A percentile compares a stretch with the other conserved stretches of the same genome.
These are phyloP conservation scores for Alectura lathami DNA, from an alignment of 2,113 vertebrate genomes.

Conservation along the genomic window DNA sequence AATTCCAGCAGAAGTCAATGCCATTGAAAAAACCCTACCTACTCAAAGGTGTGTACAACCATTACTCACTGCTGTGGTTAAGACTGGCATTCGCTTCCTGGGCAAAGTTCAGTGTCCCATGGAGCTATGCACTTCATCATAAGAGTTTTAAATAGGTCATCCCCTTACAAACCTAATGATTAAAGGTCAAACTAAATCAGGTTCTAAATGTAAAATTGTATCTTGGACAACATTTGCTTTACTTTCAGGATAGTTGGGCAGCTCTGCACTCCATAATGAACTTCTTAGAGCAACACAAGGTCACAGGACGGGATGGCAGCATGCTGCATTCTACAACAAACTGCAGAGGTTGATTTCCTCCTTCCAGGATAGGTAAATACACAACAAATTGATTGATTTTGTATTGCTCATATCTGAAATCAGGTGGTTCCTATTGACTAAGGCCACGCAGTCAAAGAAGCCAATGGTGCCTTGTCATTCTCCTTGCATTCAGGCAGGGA, in stretches of 20 bases:
- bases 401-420: not conserved
- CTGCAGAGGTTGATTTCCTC: not conserved
- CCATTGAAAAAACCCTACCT: not conserved
- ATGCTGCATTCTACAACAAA: not conserved
- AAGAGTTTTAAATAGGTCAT: conserved; percentile 64
- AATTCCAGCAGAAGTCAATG: conserved; percentile 38
- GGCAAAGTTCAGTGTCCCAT: conserved; percentile 69
- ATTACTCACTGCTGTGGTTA: conserved; percentile 69
- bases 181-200: conserved; percentile 46
- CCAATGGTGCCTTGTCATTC: not conserved
- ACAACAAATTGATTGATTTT: not conserved
- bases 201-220: not conserved
- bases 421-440: not conserved
- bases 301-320: not conserved
- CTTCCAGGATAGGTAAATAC: not conserved
- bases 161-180: conserved; percentile 15
- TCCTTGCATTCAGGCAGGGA: not conserved
- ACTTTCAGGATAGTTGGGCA: not conserved
- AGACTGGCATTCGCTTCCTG: conserved; percentile 57
- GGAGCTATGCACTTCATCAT: conserved; percentile 57
- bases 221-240: not conserved
- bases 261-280: not conserved
- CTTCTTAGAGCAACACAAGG: not conserved
- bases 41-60: conserved; percentile 50
- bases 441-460: not conserved